Evolutionary conservation across 1,140 invertebrate genomes (phyloP).

Genomic region (Olivierus martensii): DNA sequence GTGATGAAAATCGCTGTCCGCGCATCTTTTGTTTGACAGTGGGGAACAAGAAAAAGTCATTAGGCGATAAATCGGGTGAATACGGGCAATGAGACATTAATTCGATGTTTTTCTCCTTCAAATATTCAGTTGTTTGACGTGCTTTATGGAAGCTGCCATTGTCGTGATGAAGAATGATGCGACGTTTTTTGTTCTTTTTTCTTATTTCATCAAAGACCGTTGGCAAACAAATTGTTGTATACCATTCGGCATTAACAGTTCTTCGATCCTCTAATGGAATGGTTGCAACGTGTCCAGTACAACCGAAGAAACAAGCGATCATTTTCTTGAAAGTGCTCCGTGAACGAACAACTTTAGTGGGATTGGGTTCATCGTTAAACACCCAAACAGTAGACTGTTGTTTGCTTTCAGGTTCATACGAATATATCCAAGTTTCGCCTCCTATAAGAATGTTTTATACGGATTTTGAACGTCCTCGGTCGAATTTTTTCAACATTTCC

Average conservation of each 20-base stretch:
- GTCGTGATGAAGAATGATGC: too few relatives aligned
- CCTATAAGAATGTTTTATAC: conserved; percentile 1
- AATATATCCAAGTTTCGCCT: conserved; percentile 14
- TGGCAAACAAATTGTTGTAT: conserved; percentile 15
- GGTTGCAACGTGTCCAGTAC: conserved; percentile 11
- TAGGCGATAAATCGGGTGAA: too few relatives aligned
- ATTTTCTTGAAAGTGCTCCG: conserved; percentile 25
- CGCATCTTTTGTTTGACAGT: too few relatives aligned
- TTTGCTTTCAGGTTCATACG: conserved; percentile 16
- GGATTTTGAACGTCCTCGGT: conserved; percentile 16
- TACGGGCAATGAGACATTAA: too few relatives aligned
- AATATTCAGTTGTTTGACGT: too few relatives aligned
- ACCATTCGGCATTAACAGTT: conserved; percentile 22
- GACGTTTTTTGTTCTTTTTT: too few relatives aligned
- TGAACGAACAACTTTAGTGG: conserved; percentile 24
- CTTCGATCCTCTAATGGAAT: conserved; percentile 19
- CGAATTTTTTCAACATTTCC: too few relatives aligned
- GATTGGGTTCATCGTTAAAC: conserved; percentile 26
- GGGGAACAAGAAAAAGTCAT: too few relatives aligned
- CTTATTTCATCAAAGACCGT: background rate
- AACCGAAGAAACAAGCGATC: conserved; percentile 8
- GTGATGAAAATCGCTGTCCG: too few relatives aligned
- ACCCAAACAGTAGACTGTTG: conserved; percentile 18
- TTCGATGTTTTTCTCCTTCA: too few relatives aligned
- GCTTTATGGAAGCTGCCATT: too few relatives aligned